phyloP scores from a whole-genome alignment of 2,888 invertebrate genomes.

The Acrobasis suavella region DNA sequence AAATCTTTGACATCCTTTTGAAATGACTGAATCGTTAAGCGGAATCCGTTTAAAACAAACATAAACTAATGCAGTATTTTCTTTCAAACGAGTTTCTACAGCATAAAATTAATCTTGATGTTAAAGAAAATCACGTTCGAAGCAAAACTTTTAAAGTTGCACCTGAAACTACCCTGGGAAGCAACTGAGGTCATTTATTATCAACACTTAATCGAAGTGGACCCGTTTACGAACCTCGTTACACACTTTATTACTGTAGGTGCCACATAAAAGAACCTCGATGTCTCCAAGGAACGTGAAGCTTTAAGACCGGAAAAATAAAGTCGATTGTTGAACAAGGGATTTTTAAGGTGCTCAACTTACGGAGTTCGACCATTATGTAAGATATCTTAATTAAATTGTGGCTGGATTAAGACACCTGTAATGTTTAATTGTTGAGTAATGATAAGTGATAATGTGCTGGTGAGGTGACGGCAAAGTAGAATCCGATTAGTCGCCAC shows the following conservation, averaged over 20 bases:
- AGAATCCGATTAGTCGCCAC: too few relatives aligned
- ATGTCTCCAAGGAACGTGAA: constrained; percentile 29
- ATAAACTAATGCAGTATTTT: too few relatives aligned
- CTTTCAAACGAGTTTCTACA: too few relatives aligned
- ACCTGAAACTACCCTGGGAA: constrained; percentile 27
- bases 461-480: too few relatives aligned
- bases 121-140: constrained; percentile 12
- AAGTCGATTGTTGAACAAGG: constrained; percentile 29
- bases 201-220: constrained; percentile 37
- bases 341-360: constrained; percentile 32
- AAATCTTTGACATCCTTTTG: too few relatives aligned
- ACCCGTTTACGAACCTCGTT: constrained; percentile 36
- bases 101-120: background rate
- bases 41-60: too few relatives aligned
- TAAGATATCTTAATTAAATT: constrained; percentile 38
- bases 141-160: constrained; percentile 13
- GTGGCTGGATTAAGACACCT: constrained; percentile 33
- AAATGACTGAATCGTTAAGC: too few relatives aligned
- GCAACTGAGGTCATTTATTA: constrained; percentile 36
- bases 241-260: constrained; percentile 36
- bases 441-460: constrained; percentile 15
- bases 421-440: constrained; percentile 27
- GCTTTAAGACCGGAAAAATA: constrained; percentile 30
- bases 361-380: constrained; percentile 30
- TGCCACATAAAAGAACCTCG: constrained; percentile 38